These are phyloP conservation scores for Monarcha castaneiventris DNA, from an alignment of 2,113 vertebrate genomes.

Conservation along the genomic window DNA sequence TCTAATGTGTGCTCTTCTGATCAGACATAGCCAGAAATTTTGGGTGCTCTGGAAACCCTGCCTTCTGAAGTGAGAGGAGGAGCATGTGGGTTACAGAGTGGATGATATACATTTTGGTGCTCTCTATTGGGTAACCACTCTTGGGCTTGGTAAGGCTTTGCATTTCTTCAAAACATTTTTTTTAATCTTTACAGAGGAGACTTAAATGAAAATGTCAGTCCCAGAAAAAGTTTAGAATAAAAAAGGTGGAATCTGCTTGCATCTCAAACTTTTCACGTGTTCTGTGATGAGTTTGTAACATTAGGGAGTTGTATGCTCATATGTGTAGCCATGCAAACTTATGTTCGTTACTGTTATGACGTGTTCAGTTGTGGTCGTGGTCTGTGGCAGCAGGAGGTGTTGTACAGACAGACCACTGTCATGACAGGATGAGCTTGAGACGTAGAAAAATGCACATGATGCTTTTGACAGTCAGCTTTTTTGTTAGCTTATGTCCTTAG, in stretches of 20 bases:
- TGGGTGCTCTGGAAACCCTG: neutral
- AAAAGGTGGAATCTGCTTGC: neutral
- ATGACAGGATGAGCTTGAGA: neutral
- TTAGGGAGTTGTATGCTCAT: neutral
- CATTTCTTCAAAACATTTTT: neutral
- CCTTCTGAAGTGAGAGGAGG: neutral
- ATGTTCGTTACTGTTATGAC: fast-evolving
- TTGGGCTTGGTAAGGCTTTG: neutral
- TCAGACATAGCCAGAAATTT: neutral
- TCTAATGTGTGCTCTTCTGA: neutral
- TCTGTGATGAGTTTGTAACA: neutral
- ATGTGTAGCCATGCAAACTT: neutral
- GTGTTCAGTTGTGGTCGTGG: fast-evolving
- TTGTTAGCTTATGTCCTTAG: neutral
- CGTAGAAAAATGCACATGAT: neutral
- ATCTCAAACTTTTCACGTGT: neutral
- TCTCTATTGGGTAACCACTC: neutral
- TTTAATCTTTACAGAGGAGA: neutral
- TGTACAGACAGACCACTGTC: neutral
- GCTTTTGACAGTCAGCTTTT: neutral
- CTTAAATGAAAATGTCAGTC: neutral
- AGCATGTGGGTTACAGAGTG: neutral
- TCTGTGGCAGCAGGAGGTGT: neutral
- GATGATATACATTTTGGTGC: neutral
- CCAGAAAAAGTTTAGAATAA: neutral